Conservation (phyloP, 2,797 vertebrate genomes). For the Meriones psammophilus region DNA sequence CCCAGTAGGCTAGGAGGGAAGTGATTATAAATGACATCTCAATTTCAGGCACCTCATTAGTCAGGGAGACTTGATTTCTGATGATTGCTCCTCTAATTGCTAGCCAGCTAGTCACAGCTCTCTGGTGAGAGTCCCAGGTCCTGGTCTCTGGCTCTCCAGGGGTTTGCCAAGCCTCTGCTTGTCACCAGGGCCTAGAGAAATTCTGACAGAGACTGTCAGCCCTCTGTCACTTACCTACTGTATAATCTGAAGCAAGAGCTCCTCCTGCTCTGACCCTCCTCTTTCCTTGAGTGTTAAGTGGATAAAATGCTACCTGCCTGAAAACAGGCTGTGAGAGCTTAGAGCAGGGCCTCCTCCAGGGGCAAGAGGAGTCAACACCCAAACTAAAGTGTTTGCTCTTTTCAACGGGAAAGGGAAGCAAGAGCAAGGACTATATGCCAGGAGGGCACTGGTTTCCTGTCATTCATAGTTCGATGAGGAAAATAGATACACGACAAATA, state of each 20-base stretch:
- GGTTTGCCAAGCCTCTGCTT: neutral
- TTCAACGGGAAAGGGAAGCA: neutral
- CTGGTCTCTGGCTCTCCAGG: neutral
- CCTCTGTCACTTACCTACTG: neutral
- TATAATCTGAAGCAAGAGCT: slow-evolving; percentile 2
- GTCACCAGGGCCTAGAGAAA: neutral
- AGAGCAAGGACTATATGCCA: neutral
- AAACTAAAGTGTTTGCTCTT: neutral
- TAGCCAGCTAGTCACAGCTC: neutral
- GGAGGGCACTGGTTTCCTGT: neutral
- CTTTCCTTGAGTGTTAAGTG: neutral
- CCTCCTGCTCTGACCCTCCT: neutral
- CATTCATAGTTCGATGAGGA: neutral
- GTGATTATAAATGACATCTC: slow-evolving; percentile 67
- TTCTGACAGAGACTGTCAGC: neutral
- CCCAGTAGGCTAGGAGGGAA: slow-evolving; percentile 44
- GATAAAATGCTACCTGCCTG: neutral
- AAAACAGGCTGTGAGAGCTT: neutral
- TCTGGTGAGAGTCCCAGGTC: neutral
- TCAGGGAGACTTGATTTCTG: slow-evolving; percentile 58
- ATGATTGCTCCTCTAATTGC: slow-evolving; percentile 60
- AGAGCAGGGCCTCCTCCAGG: neutral
- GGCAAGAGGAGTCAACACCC: neutral
- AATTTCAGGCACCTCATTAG: slow-evolving; percentile 71
- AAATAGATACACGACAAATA: neutral